Conservation (phyloP, 2,888 invertebrate species). For the Macrosoma leucophasiata region DNA sequence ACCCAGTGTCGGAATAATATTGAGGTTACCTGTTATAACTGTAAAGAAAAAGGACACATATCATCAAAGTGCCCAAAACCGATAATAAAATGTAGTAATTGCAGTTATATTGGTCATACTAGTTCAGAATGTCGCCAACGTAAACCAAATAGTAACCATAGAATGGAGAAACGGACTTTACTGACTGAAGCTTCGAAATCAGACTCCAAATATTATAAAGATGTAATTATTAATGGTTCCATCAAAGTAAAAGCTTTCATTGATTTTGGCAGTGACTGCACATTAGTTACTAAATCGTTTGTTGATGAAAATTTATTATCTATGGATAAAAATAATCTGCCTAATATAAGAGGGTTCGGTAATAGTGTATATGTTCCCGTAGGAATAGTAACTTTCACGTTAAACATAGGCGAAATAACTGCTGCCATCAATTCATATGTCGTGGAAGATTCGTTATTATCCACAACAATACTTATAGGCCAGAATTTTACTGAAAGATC, state of each 20-base stretch:
- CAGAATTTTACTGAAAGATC: slow-evolving; percentile 8
- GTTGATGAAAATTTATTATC: no score
- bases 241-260: slow-evolving; percentile 4
- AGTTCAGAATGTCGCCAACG: no score
- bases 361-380: slow-evolving; percentile 2
- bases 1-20: slow-evolving; percentile 1
- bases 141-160: no score
- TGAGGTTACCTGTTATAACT: not conserved
- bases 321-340: no score
- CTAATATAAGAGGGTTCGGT: slow-evolving; percentile 4
- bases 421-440: no score
- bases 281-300: slow-evolving; percentile 6
- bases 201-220: slow-evolving; percentile 6
- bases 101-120: no score
- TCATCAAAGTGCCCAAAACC: not conserved
- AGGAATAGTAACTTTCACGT: slow-evolving; percentile 2
- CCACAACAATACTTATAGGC: slow-evolving; percentile 4
- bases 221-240: not conserved
- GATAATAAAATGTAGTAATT: not conserved
- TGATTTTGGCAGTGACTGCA: slow-evolving; percentile 8
- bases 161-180: no score
- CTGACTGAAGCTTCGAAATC: no score
- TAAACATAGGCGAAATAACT: slow-evolving; percentile 2
- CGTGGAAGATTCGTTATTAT: no score
- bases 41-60: slow-evolving; percentile 1